Evolutionary conservation across 2,888 invertebrate species (phyloP), one percentile per base, ranked within the genome.

Genomic region (Hipparchia semele): DNA sequence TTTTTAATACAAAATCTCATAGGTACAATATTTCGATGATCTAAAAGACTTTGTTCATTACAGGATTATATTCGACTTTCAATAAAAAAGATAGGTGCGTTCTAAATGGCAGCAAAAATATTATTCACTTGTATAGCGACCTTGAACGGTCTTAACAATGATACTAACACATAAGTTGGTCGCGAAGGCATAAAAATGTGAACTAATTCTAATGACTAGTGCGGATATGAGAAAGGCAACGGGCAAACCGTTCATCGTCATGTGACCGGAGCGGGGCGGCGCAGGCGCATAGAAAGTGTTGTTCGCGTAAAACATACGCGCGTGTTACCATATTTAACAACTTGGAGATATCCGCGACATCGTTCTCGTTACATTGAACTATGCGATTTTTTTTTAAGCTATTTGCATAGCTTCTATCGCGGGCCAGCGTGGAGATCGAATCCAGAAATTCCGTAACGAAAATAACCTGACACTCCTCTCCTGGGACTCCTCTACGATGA

Each of bases 181-280:
- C n/a, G 68, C 68, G 23, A 68, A 73, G 13, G 39, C 62, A 59
- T 61, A 53, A 59, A 74, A 73, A 70, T 54, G 64, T 61, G 49
- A 51, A 59, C 68, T 68, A 61, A 33, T 71, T 68, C 68, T 68
- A 66, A 33, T 71, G 65, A 68, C 49, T 54, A 62, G 4, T 67
- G 64, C 68, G 60, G 70, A 70, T 61, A 70, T 69, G 80, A 80
- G 74, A 82, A 83, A 81, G 80, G 83, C 78, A 77, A 75, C 70
- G 51, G 72, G 5, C 39, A 39, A 39, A 39, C 60, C 71, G 68
- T 66, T 71, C 64, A 68, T 23, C 64, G 76, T 84, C 84, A 83
- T 83, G 81, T 84, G 84, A 85, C 79, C 79, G 23, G 23, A 77
- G 61, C 68, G 74, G 71, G 6, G 72, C 79, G 77, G 62, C 68